phyloP scores from a whole-genome alignment of 2,797 vertebrate species.

The Delichon dasypus region DNA sequence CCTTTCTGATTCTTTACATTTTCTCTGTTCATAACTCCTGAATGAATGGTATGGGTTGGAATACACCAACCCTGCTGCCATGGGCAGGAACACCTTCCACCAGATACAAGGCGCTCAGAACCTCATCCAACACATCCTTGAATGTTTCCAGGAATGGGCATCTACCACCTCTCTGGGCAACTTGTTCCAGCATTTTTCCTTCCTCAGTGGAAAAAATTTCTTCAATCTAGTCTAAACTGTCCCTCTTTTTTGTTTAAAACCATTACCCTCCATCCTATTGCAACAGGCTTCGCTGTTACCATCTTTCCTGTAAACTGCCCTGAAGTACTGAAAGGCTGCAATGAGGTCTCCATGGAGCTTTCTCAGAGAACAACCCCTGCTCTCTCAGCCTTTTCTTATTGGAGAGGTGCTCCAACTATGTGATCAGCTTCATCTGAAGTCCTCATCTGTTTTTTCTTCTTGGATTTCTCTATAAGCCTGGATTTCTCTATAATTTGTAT shows the following conservation, averaged over 20 bases:
- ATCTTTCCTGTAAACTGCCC: background rate
- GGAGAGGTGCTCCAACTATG: background rate
- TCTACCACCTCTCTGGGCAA: background rate
- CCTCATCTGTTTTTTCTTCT: background rate
- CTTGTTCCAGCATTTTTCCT: background rate
- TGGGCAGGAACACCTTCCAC: background rate
- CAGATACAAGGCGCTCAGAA: background rate
- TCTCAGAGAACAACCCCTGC: background rate
- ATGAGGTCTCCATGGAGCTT: background rate
- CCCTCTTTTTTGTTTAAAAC: background rate
- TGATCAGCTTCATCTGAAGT: background rate
- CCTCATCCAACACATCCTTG: background rate
- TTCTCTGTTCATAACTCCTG: background rate
- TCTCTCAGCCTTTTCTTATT: background rate
- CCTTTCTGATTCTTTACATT: background rate
- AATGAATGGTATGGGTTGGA: background rate
- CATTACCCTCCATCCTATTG: background rate
- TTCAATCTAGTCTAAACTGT: background rate
- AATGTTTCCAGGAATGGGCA: background rate
- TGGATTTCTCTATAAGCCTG: background rate
- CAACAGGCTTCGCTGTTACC: background rate
- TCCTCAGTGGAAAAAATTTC: background rate
- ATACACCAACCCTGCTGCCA: background rate
- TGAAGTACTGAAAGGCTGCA: background rate
- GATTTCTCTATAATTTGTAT: background rate